Base-by-base conservation (phyloP, 2,888 invertebrate species). In the Plebejus argus region DNA sequence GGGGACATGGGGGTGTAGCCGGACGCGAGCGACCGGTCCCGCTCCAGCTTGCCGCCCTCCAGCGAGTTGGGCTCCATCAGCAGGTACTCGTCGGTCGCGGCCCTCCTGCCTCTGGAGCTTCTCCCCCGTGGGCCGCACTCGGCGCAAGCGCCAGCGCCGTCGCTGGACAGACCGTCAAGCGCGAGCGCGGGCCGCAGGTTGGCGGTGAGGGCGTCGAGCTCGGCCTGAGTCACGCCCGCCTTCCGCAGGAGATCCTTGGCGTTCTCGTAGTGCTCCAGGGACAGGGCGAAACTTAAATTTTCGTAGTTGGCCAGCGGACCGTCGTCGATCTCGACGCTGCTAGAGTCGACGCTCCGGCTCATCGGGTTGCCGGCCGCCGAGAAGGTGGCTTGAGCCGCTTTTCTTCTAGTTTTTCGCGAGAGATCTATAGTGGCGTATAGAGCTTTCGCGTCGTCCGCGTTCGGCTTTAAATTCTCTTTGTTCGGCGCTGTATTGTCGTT, bases 1-100 rank as follows among this genome's bases (percentile, higher is more conserved):
- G 97, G 96, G 3, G 96, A 96, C 97, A 97, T 97, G 3, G 96
- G 96, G n/a, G 97, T 93, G 84, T 97, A 97, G 0, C 96, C 96
- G 0, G 96, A 85, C 0, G 87, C 87, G 1, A 85, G 82, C 0
- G 84, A 81, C 66, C 84, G 86, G 15, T 83, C 84, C 58, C 83
- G 86, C 5, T 88, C 88, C 6, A 85, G 79, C 77, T 85, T 85
- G 76, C 85, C 85, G 77, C 82, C 80, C n/a, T 89, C 89, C 70
- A 85, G 81, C 2, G 85, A 83, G 33, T 95, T 95, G 1, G 96
- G 96, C 82, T 96, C 95, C 96, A 97, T 96, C 89, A 96, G 91
- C 78, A 97, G 88, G 84, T 97, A 97, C 84, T 96, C 96, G 79
- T 95, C 95, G 82, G 84, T 83, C 5, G 78, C 53, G 2, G 80